Evolutionary conservation across 2,888 invertebrate species (phyloP).

Genomic region (Microctonus brassicae): DNA sequence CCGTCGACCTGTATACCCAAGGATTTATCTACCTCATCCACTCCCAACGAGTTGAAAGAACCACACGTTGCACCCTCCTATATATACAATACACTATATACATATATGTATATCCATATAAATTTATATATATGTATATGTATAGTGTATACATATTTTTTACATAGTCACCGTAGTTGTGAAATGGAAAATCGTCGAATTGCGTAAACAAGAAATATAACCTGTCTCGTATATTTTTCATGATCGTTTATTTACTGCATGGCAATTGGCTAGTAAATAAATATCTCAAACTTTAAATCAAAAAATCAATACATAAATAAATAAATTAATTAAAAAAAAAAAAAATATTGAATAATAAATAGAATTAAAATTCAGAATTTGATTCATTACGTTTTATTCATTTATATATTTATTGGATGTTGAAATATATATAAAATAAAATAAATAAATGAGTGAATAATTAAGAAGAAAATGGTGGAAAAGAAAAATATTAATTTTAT

Average conservation of each 20-base stretch:
- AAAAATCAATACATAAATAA: not conserved
- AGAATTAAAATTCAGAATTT: too few species aligned
- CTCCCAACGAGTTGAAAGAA: not conserved
- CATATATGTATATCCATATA: not conserved
- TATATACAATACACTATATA: not conserved
- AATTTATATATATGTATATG: too few species aligned
- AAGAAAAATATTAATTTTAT: not conserved
- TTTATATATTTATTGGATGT: not conserved
- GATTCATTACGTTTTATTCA: too few species aligned
- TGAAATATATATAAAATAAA: not conserved
- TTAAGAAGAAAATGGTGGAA: not conserved
- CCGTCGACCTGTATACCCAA: conserved; percentile 14
- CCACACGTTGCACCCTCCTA: not conserved
- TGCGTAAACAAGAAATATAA: not conserved
- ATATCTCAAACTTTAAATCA: not conserved
- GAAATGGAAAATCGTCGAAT: too few species aligned
- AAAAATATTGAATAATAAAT: too few species aligned
- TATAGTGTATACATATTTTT: not conserved
- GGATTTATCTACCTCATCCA: conserved; percentile 28
- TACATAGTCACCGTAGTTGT: not conserved
- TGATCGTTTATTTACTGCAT: not conserved
- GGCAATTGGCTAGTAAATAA: not conserved
- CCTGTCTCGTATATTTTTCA: not conserved
- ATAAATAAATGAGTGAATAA: not conserved
- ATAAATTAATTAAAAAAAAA: not conserved